Percentiles rank a stretch among this genome's conserved stretches.
These are phyloP conservation scores for Drosophila yooni DNA, from an alignment of 2,888 invertebrate species.

Conservation along the genomic window DNA sequence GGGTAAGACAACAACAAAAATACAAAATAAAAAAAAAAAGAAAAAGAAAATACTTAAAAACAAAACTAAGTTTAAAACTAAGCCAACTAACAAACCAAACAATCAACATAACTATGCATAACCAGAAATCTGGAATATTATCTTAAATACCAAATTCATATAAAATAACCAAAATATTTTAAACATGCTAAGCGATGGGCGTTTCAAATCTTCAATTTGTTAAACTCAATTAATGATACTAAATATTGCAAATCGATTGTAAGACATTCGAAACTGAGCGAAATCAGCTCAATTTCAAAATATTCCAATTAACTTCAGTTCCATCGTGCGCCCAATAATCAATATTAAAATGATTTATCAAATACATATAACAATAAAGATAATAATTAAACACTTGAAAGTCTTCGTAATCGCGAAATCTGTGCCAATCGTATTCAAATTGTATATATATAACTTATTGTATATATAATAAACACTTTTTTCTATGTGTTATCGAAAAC, in stretches of 20 bases:
- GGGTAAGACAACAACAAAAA: conserved; percentile 88
- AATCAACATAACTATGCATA: conserved; percentile 29
- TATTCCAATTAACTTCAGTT: conserved; percentile 2
- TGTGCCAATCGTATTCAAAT: conserved; percentile 83
- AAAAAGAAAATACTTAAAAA: conserved; percentile 36
- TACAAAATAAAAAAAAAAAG: conserved; percentile 47
- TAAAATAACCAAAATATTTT: conserved; percentile 10
- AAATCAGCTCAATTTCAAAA: conserved; percentile 14
- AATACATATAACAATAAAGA: conserved; percentile 28
- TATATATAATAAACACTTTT: conserved; percentile 64
- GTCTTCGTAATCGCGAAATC: conserved; percentile 69
- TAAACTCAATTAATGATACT: background rate
- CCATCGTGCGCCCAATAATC: conserved; percentile 22
- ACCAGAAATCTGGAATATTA: conserved; percentile 28
- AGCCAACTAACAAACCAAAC: conserved; percentile 37
- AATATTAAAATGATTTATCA: conserved; percentile 19
- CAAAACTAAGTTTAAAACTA: conserved; percentile 35
- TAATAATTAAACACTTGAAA: conserved; percentile 41
- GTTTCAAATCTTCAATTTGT: conserved; percentile 6
- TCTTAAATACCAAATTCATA: conserved; percentile 12
- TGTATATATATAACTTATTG: conserved; percentile 60
- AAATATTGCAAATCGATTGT: background rate
- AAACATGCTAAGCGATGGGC: conserved; percentile 11
- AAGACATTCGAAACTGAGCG: conserved; percentile 32
- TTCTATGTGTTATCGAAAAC: conserved; percentile 56